Conservation (phyloP, 2,797 vertebrate genomes). For the Sebastes itinus region DNA sequence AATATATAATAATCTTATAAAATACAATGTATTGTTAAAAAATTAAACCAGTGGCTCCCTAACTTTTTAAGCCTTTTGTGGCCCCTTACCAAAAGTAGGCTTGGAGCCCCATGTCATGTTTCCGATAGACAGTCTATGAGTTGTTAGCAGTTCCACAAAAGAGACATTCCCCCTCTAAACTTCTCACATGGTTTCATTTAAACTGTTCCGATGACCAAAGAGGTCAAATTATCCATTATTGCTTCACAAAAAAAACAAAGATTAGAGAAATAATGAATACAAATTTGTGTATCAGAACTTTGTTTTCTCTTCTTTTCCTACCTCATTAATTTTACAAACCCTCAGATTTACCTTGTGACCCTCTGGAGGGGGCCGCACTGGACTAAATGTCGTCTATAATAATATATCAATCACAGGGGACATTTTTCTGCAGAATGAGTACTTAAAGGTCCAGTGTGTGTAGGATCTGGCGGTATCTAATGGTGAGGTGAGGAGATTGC, state of each 20-base stretch:
- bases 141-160: neutral
- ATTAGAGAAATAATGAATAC: neutral
- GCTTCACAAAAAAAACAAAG: neutral
- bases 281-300: neutral
- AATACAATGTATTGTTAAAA: neutral
- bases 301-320: neutral
- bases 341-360: neutral
- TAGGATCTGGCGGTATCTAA: no score
- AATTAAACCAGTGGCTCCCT: neutral
- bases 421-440: neutral
- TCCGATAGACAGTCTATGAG: neutral
- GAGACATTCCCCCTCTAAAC: neutral
- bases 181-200: constrained; percentile 1
- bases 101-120: neutral
- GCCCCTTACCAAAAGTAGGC: neutral
- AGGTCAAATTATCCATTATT: neutral
- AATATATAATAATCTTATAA: neutral
- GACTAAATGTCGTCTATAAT: neutral
- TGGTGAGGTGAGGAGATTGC: no score
- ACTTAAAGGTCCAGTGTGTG: neutral
- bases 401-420: neutral
- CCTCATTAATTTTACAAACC: neutral
- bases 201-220: neutral
- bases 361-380: neutral
- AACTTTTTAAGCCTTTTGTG: neutral